Base-by-base conservation (phyloP, 2,113 vertebrate genomes). In the Cephalopholis sonnerati region DNA sequence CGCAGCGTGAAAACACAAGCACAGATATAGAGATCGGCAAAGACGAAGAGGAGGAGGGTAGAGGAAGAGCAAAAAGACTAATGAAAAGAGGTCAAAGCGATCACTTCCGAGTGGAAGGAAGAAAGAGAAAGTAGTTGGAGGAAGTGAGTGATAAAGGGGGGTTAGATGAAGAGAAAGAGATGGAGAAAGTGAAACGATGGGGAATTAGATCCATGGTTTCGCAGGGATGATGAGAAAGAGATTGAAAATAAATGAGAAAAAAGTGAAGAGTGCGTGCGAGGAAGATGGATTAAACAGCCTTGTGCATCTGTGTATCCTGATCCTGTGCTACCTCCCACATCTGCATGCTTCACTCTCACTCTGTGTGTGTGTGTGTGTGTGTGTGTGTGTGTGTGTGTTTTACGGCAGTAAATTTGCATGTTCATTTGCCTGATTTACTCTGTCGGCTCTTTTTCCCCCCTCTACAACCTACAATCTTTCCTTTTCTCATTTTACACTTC, bases 401-500 rank as follows among this genome's bases (percentile, higher is more conserved):
- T 29, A 48, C 2, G 2, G 46, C 57, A 9, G 54, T 10, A 54
- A 5, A 87, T 91, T 81, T 84, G 61, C 80, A 88, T 92, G 61
- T 79, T 83, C 67, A 41, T 90, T 89, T 86, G 71, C 55, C 68
- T 79, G 51, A 76, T 84, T 82, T 74, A 72, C 79, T 64, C 39
- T 62, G 20, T 79, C 82, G 81, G 32, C 27, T 10, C 17, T 3
- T 64, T 39, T 51, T 32, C 32, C 50, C 17, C 64, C 44, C 41
- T 9, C 11, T 59, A 22, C 17, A 12, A 62, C 27, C 1, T 63
- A 2, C n/a, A 69, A 39, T 61, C 11, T 41, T 12, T n/a, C 41
- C 29, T 7, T 41, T 39, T 36, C 41, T 77, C 44, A 57, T 81
- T 82, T 83, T 59, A 83, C 22, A 58, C 11, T 68, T 62, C 17